Evolutionary conservation across 2,888 invertebrate species (phyloP), one percentile per base, ranked within the genome.

Genomic region (Sinohyriopsis cumingii): DNA sequence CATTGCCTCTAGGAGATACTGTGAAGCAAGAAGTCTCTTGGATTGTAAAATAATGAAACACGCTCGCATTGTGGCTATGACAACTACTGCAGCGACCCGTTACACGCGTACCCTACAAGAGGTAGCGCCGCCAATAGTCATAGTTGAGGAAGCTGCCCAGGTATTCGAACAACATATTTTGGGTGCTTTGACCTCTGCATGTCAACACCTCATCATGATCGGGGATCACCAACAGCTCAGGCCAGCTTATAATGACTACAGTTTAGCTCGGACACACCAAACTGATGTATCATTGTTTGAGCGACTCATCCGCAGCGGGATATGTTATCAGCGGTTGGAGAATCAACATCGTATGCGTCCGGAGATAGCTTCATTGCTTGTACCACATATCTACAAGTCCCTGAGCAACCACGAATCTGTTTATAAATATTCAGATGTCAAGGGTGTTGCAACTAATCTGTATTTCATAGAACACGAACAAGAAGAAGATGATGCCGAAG

Each of bases 221-320:
- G 93, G 95, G 63, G 95, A 95, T 89, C 95, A 95, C 86, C 93
- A 94, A 86, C 96, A 96, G 84, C 91, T 96, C 0, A 91, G 93
- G 54, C 95, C 95, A 0, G 92, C 92, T 12, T 92, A 93, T 0
- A 93, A 94, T 1, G 93, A 93, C 76, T 94, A 93, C 87, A 91
- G 91, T 59, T 89, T 95, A 65, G 60, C 93, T 1, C 92, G 90
- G 82, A 87, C 93, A 55, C 94, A 92, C 84, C 92, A 94, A 61
- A 87, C 95, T 71, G 94, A 95, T 73, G 91, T 95, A 65, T 95
- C 95, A 0, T 91, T 96, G 18, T 95, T 95, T 89, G 95, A 95
- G 84, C 92, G 95, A 5, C 93, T 95, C 92, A 91, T 95, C 5
- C 91, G 80, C 80, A 19, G 84, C 95, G 5, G 90, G 92, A 28